These are phyloP conservation scores for Astur gentilis DNA, from an alignment of 2,113 vertebrate species.

Conservation along the genomic window DNA sequence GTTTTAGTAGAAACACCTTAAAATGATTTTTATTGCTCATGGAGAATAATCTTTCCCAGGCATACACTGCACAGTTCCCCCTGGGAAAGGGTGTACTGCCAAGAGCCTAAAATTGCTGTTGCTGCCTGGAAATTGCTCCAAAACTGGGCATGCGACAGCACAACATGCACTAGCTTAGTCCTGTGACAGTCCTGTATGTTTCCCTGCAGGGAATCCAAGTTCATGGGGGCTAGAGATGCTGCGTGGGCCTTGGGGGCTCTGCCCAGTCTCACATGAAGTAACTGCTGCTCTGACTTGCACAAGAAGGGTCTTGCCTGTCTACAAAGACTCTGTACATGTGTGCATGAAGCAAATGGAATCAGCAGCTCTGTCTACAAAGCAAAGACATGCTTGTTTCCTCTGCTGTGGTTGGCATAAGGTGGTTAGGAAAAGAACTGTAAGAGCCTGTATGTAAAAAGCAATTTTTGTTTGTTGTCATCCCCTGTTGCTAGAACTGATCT, in stretches of 20 bases:
- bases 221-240: neutral
- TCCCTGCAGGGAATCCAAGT: neutral
- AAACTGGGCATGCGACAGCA: neutral
- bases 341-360: neutral
- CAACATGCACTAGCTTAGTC: neutral
- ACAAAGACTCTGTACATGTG: accelerated
- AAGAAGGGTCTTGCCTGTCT: neutral
- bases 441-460: neutral
- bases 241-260: neutral
- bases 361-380: neutral
- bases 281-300: neutral
- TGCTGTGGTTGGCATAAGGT: neutral
- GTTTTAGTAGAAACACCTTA: neutral
- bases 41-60: neutral
- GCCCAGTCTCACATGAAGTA: neutral
- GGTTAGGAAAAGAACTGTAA: neutral
- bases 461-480: neutral
- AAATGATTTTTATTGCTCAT: neutral
- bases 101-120: neutral
- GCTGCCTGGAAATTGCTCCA: neutral
- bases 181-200: neutral
- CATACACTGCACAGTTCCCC: neutral
- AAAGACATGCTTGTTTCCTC: neutral
- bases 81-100: neutral
- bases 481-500: neutral